Base-by-base conservation (phyloP, 2,888 invertebrate genomes). In the Platerodrilus igneus region DNA sequence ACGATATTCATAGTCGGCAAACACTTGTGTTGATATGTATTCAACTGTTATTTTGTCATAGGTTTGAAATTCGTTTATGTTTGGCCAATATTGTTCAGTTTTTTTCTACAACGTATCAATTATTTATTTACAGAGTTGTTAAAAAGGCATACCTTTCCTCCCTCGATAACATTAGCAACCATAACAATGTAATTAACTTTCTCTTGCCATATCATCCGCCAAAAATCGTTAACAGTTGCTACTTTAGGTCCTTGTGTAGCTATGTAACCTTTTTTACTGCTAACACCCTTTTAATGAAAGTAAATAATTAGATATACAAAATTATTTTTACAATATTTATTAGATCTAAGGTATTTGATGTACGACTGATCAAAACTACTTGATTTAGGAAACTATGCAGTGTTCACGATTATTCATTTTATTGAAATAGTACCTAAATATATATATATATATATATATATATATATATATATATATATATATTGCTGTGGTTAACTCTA, bases 41-140 rank as follows among this genome's bases (percentile, higher is more conserved):
- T 58, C 41, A 1, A 73, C 63, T 1, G 53, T 46, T 3, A 72
- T 55, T 1, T 60, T 53, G 3, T 63, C 67, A 37, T 63, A 68
- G 3, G 56, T 54, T n/a, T 57, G 47, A 37, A 62, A 60, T 46
- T 69, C 63, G 14, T 71, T 64, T n/a, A 67, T 61, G 17, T 70
- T 67, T 1, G 71, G 71, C 74, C 74, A 74, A 47, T 74, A 74
- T 50, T 70, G 67, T 31, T 72, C 70, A 37, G 72, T 71, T 50
- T 72, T 72, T 50, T 61, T 67, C 68, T 71, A 71, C 36, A 74
- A 69, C 20, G 71, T 52, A 18, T 55, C 57, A 2, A 66, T 63
- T 11, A 66, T 62, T 48, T 71, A 69, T 47, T 72, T 69, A 69
- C 70, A 72, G 20, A n/a, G n/a, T n/a, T n/a, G n/a, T n/a, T n/a